A percentile compares a stretch with the other conserved stretches of the same genome.
Evolutionary conservation across 1,140 invertebrate species (phyloP).

Genomic region (Helicoverpa armigera): DNA sequence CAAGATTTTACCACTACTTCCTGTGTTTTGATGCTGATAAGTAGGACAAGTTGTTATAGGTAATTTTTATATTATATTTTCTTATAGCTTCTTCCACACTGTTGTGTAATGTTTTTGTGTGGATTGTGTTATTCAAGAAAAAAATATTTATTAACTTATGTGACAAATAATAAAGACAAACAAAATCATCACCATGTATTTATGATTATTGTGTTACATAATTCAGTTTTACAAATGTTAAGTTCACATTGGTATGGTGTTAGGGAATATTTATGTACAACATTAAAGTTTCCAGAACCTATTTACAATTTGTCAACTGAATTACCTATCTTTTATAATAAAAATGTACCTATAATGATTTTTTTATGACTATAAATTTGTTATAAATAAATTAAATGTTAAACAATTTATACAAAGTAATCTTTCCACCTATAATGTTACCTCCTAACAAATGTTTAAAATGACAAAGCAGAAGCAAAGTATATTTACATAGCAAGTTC

Average conservation of each 20-base stretch:
- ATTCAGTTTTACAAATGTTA: constrained; percentile 33
- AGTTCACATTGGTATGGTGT: constrained; percentile 12
- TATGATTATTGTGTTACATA: constrained; percentile 27
- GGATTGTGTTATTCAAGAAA: too few species aligned
- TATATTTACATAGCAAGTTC: constrained; percentile 47
- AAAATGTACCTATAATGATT: constrained; percentile 41
- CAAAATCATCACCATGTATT: constrained; percentile 41
- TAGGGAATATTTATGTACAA: constrained; percentile 39
- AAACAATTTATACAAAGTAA: constrained; percentile 44
- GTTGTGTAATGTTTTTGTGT: too few species aligned
- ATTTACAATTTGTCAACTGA: constrained; percentile 33
- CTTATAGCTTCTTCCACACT: background rate
- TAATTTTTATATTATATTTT: background rate
- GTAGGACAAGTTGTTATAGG: too few species aligned
- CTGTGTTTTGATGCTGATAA: too few species aligned
- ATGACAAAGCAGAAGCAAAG: constrained; percentile 43
- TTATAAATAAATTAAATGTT: constrained; percentile 41
- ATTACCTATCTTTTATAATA: constrained; percentile 34
- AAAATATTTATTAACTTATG: too few species aligned
- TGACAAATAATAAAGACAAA: constrained; percentile 16
- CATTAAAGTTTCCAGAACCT: background rate
- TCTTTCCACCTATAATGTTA: constrained; percentile 44
- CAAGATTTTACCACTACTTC: too few species aligned
- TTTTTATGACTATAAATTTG: constrained; percentile 39
- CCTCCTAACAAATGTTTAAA: constrained; percentile 38